Percentiles rank a stretch among this genome's conserved stretches.
phyloP scores from a whole-genome alignment of 1,140 invertebrate species.

The Globodera ellingtonae region DNA sequence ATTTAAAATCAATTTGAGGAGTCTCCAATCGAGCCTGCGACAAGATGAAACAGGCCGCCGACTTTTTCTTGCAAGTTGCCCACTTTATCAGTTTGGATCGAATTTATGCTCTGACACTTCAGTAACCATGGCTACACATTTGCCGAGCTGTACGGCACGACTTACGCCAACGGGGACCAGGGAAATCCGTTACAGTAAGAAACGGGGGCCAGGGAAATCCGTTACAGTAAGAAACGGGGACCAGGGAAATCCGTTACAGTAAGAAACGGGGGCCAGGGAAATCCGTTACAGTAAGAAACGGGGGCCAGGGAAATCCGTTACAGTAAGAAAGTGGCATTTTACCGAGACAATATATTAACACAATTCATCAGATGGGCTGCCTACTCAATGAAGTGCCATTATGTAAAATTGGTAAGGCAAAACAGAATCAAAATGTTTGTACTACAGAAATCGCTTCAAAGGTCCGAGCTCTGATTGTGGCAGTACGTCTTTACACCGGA shows the following conservation, averaged over 20 bases:
- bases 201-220: neutral
- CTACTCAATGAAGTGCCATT: constrained; percentile 50
- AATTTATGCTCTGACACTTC: neutral
- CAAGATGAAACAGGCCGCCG: constrained; percentile 53
- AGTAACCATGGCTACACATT: constrained; percentile 45
- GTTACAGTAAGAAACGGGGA: neutral
- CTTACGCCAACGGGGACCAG: constrained; percentile 62
- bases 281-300: too few species aligned
- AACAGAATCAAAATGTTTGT: neutral
- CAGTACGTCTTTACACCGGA: constrained; percentile 61
- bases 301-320: neutral
- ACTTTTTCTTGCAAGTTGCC: constrained; percentile 47
- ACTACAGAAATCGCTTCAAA: constrained; percentile 15
- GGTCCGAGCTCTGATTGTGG: constrained; percentile 62
- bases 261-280: too few species aligned
- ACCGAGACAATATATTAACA: neutral
- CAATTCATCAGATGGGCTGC: constrained; percentile 47
- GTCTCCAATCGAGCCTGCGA: constrained; percentile 60
- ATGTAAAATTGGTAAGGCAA: constrained; percentile 39
- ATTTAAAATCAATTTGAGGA: constrained; percentile 38
- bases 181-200: constrained; percentile 57
- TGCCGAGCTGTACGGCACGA: constrained; percentile 57
- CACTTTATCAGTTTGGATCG: neutral
- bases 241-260: neutral
- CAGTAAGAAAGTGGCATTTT: neutral